These are phyloP conservation scores for Cliona cf. orientalis DNA, from an alignment of 37 sponge, comb jelly and placozoan species.

Conservation along the genomic window DNA sequence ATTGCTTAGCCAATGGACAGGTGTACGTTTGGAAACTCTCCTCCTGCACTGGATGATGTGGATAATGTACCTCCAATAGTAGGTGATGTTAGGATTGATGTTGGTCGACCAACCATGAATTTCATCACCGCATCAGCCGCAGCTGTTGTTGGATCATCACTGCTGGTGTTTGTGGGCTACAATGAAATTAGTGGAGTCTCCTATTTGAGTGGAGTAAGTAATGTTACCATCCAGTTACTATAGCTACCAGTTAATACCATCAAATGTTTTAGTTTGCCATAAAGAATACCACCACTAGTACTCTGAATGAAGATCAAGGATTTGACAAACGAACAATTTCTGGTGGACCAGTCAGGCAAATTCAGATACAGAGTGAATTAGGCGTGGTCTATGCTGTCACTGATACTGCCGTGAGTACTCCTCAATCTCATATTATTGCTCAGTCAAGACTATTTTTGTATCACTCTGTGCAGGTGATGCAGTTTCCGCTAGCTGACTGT, in stretches of 20 bases:
- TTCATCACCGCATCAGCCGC: neutral
- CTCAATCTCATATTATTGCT: slow-evolving; percentile 1
- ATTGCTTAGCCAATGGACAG: too few species aligned
- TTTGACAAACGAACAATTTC: slow-evolving; percentile 16
- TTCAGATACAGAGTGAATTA: slow-evolving; percentile 46
- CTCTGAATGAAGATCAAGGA: neutral
- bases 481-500: slow-evolving; percentile 58
- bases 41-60: neutral
- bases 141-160: neutral
- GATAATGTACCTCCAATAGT: neutral
- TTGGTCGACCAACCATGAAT: neutral
- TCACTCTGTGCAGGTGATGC: slow-evolving; percentile 35
- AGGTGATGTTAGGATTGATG: neutral
- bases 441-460: neutral
- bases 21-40: too few species aligned
- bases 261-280: neutral
- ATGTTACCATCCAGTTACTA: neutral
- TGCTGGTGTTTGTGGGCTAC: neutral
- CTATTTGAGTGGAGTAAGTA: too few species aligned
- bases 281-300: neutral
- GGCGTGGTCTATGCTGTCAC: slow-evolving; percentile 54
- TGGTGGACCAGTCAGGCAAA: slow-evolving; percentile 19
- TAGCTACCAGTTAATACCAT: neutral
- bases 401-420: slow-evolving; percentile 21
- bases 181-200: too few species aligned